These are phyloP conservation scores for Eupithecia vulgata DNA, from an alignment of 2,888 invertebrate species.

Conservation along the genomic window DNA sequence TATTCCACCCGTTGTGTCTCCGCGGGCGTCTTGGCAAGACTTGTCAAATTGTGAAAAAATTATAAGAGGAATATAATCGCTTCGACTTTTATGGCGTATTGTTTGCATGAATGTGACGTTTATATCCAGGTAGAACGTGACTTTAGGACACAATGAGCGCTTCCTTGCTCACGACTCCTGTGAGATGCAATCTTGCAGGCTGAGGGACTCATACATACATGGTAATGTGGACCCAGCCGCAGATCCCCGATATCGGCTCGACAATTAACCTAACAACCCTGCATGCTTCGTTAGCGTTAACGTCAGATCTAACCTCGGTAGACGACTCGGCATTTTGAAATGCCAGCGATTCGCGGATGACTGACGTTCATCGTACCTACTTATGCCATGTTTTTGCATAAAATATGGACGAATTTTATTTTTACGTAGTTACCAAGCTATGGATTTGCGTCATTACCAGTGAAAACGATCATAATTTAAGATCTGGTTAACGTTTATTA, in stretches of 20 bases:
- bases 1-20: conserved; percentile 54
- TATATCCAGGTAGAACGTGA: conserved; percentile 72
- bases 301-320: conserved; percentile 47
- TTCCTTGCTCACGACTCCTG: conserved; percentile 71
- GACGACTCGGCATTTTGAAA: conserved; percentile 37
- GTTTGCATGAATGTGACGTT: conserved; percentile 65
- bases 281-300: conserved; percentile 57
- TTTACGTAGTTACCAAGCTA: background rate
- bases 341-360: conserved; percentile 30
- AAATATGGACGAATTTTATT: conserved; percentile 13
- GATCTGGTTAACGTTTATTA: conserved; percentile 29
- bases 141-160: conserved; percentile 62
- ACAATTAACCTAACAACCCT: conserved; percentile 71
- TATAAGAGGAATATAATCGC: conserved; percentile 51
- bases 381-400: conserved; percentile 9
- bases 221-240: conserved; percentile 53
- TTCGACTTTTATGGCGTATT: conserved; percentile 64
- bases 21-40: conserved; percentile 33
- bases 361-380: conserved; percentile 22
- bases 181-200: conserved; percentile 62
- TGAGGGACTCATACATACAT: conserved; percentile 62
- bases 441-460: conserved; percentile 1
- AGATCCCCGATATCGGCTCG: conserved; percentile 51
- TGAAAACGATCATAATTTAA: conserved; percentile 17
- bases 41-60: conserved; percentile 46